These are phyloP conservation scores for Amblyornis subalaris DNA, from an alignment of 2,113 vertebrate species.

Conservation along the genomic window DNA sequence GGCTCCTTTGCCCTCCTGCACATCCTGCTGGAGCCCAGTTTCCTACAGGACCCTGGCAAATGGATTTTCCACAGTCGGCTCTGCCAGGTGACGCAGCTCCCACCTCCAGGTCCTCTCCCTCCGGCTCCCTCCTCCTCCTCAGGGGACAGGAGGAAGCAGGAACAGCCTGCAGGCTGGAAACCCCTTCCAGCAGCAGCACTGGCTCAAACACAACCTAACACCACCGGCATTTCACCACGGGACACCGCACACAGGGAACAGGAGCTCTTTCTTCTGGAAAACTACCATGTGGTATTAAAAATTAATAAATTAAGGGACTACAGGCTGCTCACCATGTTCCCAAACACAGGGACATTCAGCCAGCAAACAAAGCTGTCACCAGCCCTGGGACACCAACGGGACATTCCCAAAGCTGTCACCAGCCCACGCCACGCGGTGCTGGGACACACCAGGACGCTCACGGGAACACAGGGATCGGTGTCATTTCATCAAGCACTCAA, in stretches of 20 bases:
- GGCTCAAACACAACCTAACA: accelerated
- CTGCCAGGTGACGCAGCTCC: neutral
- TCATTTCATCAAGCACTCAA: neutral
- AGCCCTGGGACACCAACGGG: accelerated
- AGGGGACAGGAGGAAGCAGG: neutral
- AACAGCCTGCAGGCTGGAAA: neutral
- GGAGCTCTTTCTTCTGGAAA: neutral
- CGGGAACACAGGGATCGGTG: accelerated
- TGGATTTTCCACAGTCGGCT: neutral
- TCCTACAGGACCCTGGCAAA: neutral
- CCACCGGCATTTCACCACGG: neutral
- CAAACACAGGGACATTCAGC: neutral
- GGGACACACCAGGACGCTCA: neutral
- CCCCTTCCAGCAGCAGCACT: neutral
- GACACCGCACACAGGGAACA: neutral
- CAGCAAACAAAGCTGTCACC: neutral
- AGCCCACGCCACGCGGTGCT: accelerated
- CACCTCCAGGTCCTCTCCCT: neutral
- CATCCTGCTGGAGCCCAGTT: neutral
- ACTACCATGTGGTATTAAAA: neutral
- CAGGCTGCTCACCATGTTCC: neutral
- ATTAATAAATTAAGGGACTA: neutral
- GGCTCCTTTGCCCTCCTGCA: neutral
- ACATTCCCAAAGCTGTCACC: neutral
- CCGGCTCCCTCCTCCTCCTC: neutral